Percentiles rank a stretch among this genome's conserved stretches.
These are phyloP conservation scores for Ptilonorhynchus violaceus DNA, from an alignment of 2,113 vertebrate genomes.

Conservation along the genomic window DNA sequence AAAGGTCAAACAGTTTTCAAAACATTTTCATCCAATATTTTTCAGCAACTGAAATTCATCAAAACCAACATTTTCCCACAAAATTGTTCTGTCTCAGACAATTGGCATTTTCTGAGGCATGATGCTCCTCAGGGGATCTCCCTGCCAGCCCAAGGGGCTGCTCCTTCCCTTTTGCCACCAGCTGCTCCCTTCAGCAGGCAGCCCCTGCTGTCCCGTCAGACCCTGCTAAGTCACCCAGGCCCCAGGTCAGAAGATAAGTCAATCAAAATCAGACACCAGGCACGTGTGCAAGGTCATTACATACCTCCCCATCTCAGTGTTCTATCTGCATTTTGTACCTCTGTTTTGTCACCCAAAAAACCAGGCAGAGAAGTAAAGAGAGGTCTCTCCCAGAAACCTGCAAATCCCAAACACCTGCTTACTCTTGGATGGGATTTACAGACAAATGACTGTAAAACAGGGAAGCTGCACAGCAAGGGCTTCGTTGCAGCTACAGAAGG, in stretches of 20 bases:
- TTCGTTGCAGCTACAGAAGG: not conserved
- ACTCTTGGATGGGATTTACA: not conserved
- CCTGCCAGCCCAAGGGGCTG: not conserved
- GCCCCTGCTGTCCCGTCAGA: not conserved
- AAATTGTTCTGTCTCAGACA: slow-evolving; percentile 7
- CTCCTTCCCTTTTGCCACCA: not conserved
- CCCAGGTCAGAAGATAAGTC: not conserved
- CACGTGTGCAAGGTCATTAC: not conserved
- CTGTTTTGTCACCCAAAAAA: not conserved
- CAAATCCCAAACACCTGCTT: not conserved
- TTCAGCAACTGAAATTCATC: slow-evolving; percentile 53
- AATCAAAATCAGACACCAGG: not conserved
- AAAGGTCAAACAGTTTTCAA: slow-evolving; percentile 61
- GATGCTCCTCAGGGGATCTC: not conserved
- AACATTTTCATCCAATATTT: slow-evolving; percentile 41
- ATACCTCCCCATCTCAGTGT: not conserved
- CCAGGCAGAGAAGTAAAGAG: not conserved
- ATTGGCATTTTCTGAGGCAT: slow-evolving; percentile 1
- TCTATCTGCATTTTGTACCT: not conserved
- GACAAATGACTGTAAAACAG: not conserved
- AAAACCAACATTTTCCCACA: slow-evolving; percentile 9
- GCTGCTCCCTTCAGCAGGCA: not conserved
- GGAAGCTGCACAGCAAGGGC: not conserved
- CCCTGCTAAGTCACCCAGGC: not conserved
- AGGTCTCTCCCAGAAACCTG: not conserved